Evolutionary conservation across 2,113 vertebrate genomes (phyloP).

Genomic region (Pyrgilauda ruficollis): DNA sequence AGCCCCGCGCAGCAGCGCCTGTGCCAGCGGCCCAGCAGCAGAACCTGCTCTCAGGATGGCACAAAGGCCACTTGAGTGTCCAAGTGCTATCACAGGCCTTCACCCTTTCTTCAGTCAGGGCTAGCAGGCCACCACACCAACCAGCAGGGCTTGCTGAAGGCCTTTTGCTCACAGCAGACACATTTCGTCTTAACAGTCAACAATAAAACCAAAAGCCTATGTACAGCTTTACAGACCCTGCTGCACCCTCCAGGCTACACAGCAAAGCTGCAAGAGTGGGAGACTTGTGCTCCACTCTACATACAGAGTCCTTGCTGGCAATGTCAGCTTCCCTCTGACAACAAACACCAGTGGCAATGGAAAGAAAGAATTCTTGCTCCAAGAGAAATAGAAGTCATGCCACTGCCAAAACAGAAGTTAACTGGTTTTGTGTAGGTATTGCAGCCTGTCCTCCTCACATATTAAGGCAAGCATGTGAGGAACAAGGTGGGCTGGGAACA

Average conservation of each 20-base stretch:
- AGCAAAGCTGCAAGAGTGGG: neutral
- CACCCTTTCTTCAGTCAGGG: neutral
- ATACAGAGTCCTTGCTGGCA: neutral
- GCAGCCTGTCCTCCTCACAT: neutral
- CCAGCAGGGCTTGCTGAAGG: neutral
- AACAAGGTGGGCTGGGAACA: neutral
- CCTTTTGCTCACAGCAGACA: neutral
- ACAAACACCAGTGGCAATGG: neutral
- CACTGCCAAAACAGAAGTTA: neutral
- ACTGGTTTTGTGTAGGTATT: neutral
- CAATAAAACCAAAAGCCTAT: slow-evolving; percentile 1
- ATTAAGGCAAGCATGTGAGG: neutral
- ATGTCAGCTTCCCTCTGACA: neutral
- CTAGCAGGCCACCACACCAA: neutral
- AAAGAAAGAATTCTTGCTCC: neutral
- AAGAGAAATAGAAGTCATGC: neutral
- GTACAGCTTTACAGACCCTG: neutral
- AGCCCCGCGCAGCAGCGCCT: neutral
- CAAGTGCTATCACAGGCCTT: neutral
- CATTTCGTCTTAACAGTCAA: slow-evolving; percentile 2
- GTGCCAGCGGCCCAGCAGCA: neutral
- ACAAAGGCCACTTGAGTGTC: neutral
- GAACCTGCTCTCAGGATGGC: neutral
- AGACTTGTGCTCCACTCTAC: neutral
- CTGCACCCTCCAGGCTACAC: neutral